Base-by-base conservation (phyloP, 1,140 invertebrate species). In the Megalopta genalis region DNA sequence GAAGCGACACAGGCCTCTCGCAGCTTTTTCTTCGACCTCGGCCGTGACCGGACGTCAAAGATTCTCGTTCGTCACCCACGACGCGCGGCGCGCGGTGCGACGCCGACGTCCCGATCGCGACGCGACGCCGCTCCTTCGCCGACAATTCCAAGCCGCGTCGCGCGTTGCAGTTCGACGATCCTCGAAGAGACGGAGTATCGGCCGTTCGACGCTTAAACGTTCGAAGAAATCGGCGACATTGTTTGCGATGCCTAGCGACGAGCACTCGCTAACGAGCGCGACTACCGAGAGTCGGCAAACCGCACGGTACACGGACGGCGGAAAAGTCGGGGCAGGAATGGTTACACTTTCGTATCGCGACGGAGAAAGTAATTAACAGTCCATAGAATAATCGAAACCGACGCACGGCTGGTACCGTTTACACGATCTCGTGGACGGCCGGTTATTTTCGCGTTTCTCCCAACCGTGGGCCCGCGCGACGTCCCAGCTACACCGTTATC, bases 401-500 rank as follows among this genome's bases (percentile, higher is more conserved):
- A 65, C 37, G 37, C 42, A 42, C 12, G 63, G 39, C 21, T 23
- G 63, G 14, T 64, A 42, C 63, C 37, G 21, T 64, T 64, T 57
- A 57, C 54, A 57, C 49, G 18, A 52, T 52, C 49, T 14, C 49
- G 16, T 52, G 18, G 49, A 16, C 27, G 27, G 10, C 62, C 16
- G 62, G 6, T 16, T 9, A 14, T 37, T 46, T 69, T 69, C 37
- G 59, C 18, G 27, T 18, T 46, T 46, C 32, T 32, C 32, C 32
- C 32, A 32, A 32, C n/a, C n/a, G n/a, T n/a, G 64, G 3, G 37
- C 37, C 65, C 14, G 46, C 32, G 25, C 62, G 32, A 69, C 54
- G 27, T 52, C 4, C 25, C 27, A 4, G 68, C 64, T 78, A 78
- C 76, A n/a, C n/a, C 76, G 76, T 78, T 78, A 78, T 78, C 76